These are phyloP conservation scores for Percopsis transmontana DNA, from an alignment of 2,113 vertebrate species.

Conservation along the genomic window DNA sequence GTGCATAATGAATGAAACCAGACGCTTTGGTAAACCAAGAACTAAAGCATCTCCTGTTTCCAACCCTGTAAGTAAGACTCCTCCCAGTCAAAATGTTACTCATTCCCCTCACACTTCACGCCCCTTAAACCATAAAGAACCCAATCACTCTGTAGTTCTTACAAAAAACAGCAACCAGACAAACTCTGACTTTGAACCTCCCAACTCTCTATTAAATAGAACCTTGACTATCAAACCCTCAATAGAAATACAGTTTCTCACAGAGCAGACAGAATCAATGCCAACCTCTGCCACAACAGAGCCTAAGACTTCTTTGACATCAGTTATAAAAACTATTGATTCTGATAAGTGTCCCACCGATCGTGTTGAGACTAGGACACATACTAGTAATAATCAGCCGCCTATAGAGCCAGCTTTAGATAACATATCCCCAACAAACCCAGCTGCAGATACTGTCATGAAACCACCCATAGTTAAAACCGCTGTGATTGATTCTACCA, in stretches of 20 bases:
- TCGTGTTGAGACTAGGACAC: conserved; percentile 23
- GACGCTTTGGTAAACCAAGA: conserved; percentile 13
- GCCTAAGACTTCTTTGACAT: conserved; percentile 3
- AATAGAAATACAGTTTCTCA: conserved; percentile 2
- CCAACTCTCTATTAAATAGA: neutral
- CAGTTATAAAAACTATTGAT: conserved; percentile 9
- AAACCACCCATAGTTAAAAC: conserved; percentile 58
- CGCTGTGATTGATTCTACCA: conserved; percentile 67
- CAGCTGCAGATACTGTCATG: conserved; percentile 62
- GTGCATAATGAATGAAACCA: neutral
- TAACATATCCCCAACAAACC: conserved; percentile 39
- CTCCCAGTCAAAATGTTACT: conserved; percentile 7
- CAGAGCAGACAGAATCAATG: conserved; percentile 18
- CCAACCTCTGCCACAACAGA: conserved; percentile 29
- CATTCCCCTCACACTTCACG: conserved; percentile 22
- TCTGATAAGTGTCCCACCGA: conserved; percentile 7
- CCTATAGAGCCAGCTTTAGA: conserved; percentile 36
- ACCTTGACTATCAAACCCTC: conserved; percentile 13
- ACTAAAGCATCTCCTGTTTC: conserved; percentile 31
- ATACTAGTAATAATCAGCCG: conserved; percentile 28
- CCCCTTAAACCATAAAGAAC: conserved; percentile 27
- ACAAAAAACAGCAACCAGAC: conserved; percentile 7
- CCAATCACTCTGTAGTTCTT: neutral
- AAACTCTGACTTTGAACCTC: neutral
- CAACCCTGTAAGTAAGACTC: conserved; percentile 19